Evolutionary conservation across 2,888 invertebrate genomes (phyloP), one percentile per base, ranked within the genome.

Genomic region (Nomada fabriciana): DNA sequence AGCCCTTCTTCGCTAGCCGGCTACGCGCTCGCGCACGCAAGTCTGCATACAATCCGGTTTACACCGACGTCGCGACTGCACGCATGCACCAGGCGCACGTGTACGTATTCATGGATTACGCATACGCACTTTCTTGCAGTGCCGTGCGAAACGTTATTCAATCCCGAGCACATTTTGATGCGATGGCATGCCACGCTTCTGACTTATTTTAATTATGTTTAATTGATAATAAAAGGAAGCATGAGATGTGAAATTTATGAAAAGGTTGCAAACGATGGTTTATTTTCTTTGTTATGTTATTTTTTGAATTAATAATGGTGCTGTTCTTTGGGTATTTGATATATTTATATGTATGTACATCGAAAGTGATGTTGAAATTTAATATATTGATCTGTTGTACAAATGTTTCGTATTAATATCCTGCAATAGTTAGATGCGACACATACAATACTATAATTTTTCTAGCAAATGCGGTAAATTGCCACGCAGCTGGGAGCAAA

Each of bases 1-100:
- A 81, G 87, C 85, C 75, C 84, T 87, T 81, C 82, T 83, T 73
- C 67, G 42, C 69, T 72, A 57, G 55, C 63, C 63, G 64, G 52
- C 23, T 52, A 42, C 18, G 52, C 70, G 80, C 73, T 73, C 60
- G 70, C 72, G 82, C 67, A 42, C 36, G 63, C 53, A 50, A 57
- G 43, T 25, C 20, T 50, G 18, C 50, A 65, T 57, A 71, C 71
- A 61, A 36, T 25, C 65, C 15, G 64, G 7, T 15, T n/a, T 25
- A 13, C 23, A n/a, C 20, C 60, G 42, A 47, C 42, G 47, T 47
- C 47, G 47, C 47, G 36, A 36, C 36, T 36, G 36, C 36, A 36
- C 36, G 36, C 36, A 36, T 36, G 36, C 36, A 36, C 36, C 36
- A 36, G 36, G 36, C 36, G 36, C 36, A 36, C 47, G 7, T 57